Conservation (phyloP, 1,140 invertebrate genomes). For the Globodera rostochiensis region DNA sequence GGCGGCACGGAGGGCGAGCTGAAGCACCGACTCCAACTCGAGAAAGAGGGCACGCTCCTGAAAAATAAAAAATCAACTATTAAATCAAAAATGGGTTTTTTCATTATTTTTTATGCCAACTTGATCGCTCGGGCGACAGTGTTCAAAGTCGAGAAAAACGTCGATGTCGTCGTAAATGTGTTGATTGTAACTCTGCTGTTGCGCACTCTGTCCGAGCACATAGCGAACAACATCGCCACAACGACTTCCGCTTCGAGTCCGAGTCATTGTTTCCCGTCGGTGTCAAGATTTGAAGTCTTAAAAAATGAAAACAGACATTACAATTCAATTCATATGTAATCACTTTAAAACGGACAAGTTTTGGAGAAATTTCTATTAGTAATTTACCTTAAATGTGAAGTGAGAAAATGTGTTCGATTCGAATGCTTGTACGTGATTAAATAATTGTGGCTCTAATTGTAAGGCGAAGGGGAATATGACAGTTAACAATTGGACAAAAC, state of each 20-base stretch:
- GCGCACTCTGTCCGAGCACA: conserved; percentile 26
- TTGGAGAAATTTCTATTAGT: too few relatives aligned
- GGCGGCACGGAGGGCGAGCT: background rate
- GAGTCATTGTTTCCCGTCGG: conserved; percentile 34
- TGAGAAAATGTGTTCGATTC: too few relatives aligned
- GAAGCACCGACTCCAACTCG: conserved; percentile 27
- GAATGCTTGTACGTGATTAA: too few relatives aligned
- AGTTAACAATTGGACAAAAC: too few relatives aligned
- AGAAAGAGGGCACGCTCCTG: conserved; percentile 24
- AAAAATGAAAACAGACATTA: too few relatives aligned
- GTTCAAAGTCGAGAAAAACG: conserved; percentile 45
- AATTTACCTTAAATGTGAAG: too few relatives aligned
- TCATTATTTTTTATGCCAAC: background rate
- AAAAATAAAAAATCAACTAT: background rate
- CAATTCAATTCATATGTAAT: too few relatives aligned
- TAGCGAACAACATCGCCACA: conserved; percentile 45
- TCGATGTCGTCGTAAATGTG: conserved; percentile 38
- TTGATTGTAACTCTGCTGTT: conserved; percentile 24
- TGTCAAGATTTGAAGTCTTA: too few relatives aligned
- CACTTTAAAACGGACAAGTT: too few relatives aligned
- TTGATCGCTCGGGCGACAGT: conserved; percentile 33
- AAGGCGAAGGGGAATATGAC: too few relatives aligned
- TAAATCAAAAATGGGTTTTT: background rate
- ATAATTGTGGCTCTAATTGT: too few relatives aligned
- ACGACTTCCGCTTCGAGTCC: conserved; percentile 27